Conservation (phyloP, 2,797 vertebrate species). For the Enteromius mattozi region DNA sequence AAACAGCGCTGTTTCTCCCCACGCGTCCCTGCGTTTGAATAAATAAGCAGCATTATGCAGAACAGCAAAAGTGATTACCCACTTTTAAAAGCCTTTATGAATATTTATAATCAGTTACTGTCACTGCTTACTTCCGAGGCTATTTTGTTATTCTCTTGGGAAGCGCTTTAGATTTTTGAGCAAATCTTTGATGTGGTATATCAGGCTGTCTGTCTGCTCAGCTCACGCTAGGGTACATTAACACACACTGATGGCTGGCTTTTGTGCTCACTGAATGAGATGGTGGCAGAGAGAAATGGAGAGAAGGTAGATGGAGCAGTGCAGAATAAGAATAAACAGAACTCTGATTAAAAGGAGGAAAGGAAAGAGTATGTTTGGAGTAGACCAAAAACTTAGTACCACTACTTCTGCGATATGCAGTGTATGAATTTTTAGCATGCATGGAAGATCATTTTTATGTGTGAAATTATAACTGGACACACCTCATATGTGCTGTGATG, state of each 20-base stretch:
- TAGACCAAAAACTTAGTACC: background rate
- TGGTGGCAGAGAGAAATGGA: constrained; percentile 11
- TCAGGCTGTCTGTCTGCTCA: constrained; percentile 39
- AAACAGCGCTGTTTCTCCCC: constrained; percentile 67
- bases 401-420: background rate
- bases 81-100: constrained; percentile 77
- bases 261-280: constrained; percentile 7
- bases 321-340: constrained; percentile 14
- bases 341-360: background rate
- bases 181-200: constrained; percentile 58
- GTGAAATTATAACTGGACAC: background rate
- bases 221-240: constrained; percentile 16
- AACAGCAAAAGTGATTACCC: constrained; percentile 75
- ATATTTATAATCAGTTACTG: constrained; percentile 77
- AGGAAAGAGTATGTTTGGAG: background rate
- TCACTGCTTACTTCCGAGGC: constrained; percentile 63
- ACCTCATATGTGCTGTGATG: background rate
- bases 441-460: background rate
- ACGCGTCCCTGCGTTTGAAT: constrained; percentile 70
- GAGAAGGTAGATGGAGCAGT: constrained; percentile 1
- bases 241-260: constrained; percentile 27
- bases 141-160: constrained; percentile 65
- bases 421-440: background rate
- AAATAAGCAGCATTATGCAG: constrained; percentile 76
- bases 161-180: constrained; percentile 60